phyloP scores from a whole-genome alignment of 2,888 invertebrate species.

The Ornithoptera alexandrae region DNA sequence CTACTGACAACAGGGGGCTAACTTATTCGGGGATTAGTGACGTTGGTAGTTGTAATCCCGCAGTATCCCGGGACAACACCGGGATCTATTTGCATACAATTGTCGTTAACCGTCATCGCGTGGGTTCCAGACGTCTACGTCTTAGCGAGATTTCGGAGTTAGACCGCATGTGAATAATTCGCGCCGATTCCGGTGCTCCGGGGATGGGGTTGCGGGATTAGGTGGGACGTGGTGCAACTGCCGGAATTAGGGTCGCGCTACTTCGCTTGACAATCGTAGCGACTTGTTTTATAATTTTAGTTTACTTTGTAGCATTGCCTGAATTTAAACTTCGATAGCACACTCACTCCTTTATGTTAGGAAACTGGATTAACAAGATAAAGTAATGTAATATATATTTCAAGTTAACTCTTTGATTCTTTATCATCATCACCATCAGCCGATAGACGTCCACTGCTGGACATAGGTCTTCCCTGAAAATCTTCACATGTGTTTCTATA shows the following conservation, averaged over 20 bases:
- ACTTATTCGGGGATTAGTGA: constrained; percentile 60
- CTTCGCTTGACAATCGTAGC: constrained; percentile 27
- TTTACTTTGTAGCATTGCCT: constrained; percentile 7
- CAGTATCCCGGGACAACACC: constrained; percentile 50
- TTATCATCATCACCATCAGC: too few species aligned
- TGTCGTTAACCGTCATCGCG: constrained; percentile 70
- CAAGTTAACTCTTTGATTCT: too few species aligned
- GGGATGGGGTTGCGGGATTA: constrained; percentile 40
- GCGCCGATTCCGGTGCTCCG: constrained; percentile 40
- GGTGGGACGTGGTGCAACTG: constrained; percentile 18
- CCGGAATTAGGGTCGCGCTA: constrained; percentile 22
- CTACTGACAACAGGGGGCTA: constrained; percentile 55
- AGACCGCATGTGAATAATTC: constrained; percentile 48
- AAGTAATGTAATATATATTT: too few species aligned
- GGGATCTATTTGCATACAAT: constrained; percentile 67
- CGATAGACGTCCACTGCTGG: too few species aligned
- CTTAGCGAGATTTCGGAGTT: constrained; percentile 47
- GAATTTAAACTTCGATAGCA: too few species aligned
- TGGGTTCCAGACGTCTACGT: constrained; percentile 62
- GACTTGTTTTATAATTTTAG: constrained; percentile 16
- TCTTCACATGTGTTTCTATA: too few species aligned
- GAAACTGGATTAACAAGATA: too few species aligned
- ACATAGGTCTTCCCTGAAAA: too few species aligned
- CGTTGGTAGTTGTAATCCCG: constrained; percentile 56
- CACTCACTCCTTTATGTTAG: too few species aligned